These are phyloP conservation scores for Vireo altiloquus DNA, from an alignment of 2,113 vertebrate genomes.

Conservation along the genomic window DNA sequence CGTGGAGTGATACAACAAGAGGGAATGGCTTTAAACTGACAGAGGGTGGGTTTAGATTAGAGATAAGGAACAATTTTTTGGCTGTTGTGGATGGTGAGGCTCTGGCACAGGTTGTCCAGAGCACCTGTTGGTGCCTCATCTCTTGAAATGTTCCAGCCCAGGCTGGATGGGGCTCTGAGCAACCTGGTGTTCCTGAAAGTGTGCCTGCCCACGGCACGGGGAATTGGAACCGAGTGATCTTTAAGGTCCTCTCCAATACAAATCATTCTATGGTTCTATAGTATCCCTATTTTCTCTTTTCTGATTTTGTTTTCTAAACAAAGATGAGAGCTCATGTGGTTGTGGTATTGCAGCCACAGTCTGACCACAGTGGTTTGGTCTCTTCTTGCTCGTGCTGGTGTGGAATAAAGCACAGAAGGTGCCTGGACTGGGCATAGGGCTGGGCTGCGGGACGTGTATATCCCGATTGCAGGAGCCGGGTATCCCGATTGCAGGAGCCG, in stretches of 20 bases:
- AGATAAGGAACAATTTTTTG: not conserved
- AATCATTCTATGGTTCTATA: not conserved
- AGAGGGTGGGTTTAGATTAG: not conserved
- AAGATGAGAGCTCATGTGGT: not conserved
- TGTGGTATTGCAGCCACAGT: not conserved
- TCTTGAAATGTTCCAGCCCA: not conserved
- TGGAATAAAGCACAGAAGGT: not conserved
- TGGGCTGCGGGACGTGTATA: not conserved
- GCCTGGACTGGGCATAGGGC: not conserved
- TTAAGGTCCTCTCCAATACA: not conserved
- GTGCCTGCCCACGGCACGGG: accelerated
- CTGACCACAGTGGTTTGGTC: not conserved
- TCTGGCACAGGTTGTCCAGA: not conserved
- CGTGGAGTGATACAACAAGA: not conserved
- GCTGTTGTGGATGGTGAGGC: not conserved
- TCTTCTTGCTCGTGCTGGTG: not conserved
- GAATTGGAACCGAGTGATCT: not conserved
- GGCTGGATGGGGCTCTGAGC: not conserved
- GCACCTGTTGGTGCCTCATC: not conserved
- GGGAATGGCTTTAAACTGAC: not conserved
- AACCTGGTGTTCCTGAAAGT: not conserved
- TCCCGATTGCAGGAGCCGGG: no score
- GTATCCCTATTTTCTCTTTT: not conserved
- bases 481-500: no score
- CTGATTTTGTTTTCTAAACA: not conserved